Evolutionary conservation across 1,140 invertebrate species (phyloP), one percentile per base, ranked within the genome.

Genomic region (Atta cephalotes): DNA sequence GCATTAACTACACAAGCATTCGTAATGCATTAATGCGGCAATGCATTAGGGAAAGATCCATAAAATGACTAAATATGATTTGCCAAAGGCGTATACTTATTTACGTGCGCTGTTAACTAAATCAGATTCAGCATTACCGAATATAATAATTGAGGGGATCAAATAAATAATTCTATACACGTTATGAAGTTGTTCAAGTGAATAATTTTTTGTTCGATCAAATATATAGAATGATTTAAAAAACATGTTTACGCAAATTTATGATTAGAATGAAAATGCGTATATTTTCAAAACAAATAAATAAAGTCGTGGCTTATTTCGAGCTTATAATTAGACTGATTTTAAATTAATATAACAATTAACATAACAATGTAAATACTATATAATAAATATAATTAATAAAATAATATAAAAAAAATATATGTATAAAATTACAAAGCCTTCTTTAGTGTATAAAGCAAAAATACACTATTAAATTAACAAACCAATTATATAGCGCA

Each of bases 41-140:
- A 58, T n/a, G 49, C 53, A 49, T 72, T 21, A 12, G 66, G 31
- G 25, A 70, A 72, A 28, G 45, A 49, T 56, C 28, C 62, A 12
- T 12, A 18, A 18, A 82, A 4, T 60, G 25, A 14, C 18, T 5
- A 82, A 25, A 56, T 16, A 53, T 28, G 10, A 56, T 71, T 81
- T 81, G 53, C 49, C 16, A 49, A 39, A 56, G 65, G 49, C 28
- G 31, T 35, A 49, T 53, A 71, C 7, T 45, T 82, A 72, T 82
- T 60, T 71, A 35, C 16, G 10, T 18, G 35, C 31, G 25, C 21
- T 31, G 3, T 81, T 71, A 72, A 81, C 16, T 71, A 60, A 72
- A 82, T 82, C 60, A 72, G 3, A 72, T 72, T 14, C 10, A n/a
- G 18, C 21, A 35, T 56, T 12, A 7, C 9, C 14, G 3, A 51